Evolutionary conservation across 1,140 invertebrate genomes (phyloP), one percentile per base, ranked within the genome.

Genomic region (Drosophila ercepeae): DNA sequence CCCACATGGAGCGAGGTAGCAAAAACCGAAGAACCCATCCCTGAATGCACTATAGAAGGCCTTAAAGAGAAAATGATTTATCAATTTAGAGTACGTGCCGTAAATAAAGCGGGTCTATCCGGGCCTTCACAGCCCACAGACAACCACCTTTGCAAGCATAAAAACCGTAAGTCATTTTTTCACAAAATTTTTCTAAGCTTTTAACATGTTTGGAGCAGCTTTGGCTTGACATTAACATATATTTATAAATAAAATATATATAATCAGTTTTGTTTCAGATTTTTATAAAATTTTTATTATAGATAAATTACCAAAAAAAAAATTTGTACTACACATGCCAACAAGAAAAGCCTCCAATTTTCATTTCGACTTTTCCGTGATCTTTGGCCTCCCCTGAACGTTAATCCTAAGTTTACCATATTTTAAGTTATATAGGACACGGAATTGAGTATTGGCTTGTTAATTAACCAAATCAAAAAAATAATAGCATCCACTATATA

Each of bases 61-160:
- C 93, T 99, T 0, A 98, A 98, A 91, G 98, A 99, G 91, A 97
- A 97, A 81, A 96, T 96, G 94, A 94, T 97, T 1, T 98, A 98
- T 91, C 96, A 98, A 90, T 99, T 99, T 92, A 93, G 98, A 54
- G 96, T 99, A 2, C 93, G 94, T 19, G 98, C 98, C 23, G 95
- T 97, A 19, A 99, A 99, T 89, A 98, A 98, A 91, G 97, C 97
- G 59, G 98, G 97, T 51, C 90, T 94, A 11, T 95, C 96, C 61
- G 94, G 95, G 74, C 95, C 98, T n/a, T 98, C 96, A 68, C 96
- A 98, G 83, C 95, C 97, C 3, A 98, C 97, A 1, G 95, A 96
- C 70, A 97, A 97, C 91, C 97, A 98, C 92, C 92, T 97, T 16
- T 98, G 97, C 93, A 99, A 98, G 90, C 97, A 98, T 75, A 96